A percentile compares a stretch with the other conserved stretches of the same genome.
phyloP scores from a whole-genome alignment of 2,888 invertebrate genomes.

The Erebia palarica region DNA sequence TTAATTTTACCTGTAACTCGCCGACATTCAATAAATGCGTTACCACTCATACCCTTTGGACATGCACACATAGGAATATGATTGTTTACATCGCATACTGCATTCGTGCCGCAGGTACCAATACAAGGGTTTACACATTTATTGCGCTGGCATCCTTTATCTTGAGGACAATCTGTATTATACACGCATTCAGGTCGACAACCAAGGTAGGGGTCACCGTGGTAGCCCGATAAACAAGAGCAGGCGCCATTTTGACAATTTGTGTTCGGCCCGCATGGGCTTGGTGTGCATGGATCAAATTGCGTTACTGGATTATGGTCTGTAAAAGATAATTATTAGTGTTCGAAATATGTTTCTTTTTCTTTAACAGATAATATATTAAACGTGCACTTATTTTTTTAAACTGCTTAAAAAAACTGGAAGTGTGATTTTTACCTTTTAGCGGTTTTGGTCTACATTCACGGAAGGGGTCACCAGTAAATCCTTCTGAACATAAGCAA shows the following conservation, averaged over 20 bases:
- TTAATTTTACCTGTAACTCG: slow-evolving; percentile 69
- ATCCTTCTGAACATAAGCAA: slow-evolving; percentile 86
- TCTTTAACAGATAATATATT: not conserved
- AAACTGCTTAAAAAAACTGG: slow-evolving; percentile 1
- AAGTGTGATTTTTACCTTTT: slow-evolving; percentile 57
- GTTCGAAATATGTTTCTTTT: not conserved
- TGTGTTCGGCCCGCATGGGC: slow-evolving; percentile 85
- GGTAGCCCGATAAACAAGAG: slow-evolving; percentile 83
- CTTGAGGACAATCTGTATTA: slow-evolving; percentile 85
- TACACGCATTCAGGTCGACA: slow-evolving; percentile 88
- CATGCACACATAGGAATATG: slow-evolving; percentile 91
- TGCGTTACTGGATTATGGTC: slow-evolving; percentile 48
- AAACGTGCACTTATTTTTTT: not conserved
- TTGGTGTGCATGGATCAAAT: slow-evolving; percentile 83
- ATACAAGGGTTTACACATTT: slow-evolving; percentile 91
- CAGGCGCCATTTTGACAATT: slow-evolving; percentile 82
- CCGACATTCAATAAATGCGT: slow-evolving; percentile 85
- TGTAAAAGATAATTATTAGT: slow-evolving; percentile 47
- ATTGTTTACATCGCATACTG: slow-evolving; percentile 88
- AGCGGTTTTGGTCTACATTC: slow-evolving; percentile 82
- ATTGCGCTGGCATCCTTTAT: slow-evolving; percentile 85
- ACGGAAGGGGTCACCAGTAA: slow-evolving; percentile 87
- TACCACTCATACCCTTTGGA: slow-evolving; percentile 85
- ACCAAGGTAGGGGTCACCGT: slow-evolving; percentile 86
- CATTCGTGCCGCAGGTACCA: slow-evolving; percentile 88